Conservation (phyloP, 2,888 invertebrate genomes). For the Abrostola triplasia region DNA sequence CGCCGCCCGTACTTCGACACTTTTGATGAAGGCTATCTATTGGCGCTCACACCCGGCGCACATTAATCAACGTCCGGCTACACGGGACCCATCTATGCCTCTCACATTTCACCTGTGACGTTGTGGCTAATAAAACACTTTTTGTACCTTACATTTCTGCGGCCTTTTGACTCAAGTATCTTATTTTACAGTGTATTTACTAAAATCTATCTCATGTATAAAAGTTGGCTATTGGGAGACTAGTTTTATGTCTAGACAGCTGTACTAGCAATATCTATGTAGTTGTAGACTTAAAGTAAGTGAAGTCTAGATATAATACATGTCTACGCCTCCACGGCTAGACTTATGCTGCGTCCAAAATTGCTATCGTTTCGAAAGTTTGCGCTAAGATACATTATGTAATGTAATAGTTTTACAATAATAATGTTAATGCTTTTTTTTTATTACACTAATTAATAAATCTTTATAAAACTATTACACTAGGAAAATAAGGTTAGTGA, state of each 20-base stretch:
- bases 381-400: neutral
- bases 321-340: constrained; percentile 22
- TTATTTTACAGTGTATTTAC: constrained; percentile 15
- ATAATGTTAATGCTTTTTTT: no score
- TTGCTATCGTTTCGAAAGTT: constrained; percentile 15
- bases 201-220: neutral
- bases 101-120: constrained; percentile 46
- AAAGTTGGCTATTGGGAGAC: constrained; percentile 7
- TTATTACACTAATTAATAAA: no score
- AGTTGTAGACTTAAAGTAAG: constrained; percentile 12
- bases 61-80: constrained; percentile 67
- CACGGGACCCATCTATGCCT: constrained; percentile 33
- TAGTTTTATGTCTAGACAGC: constrained; percentile 37
- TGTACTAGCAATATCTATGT: constrained; percentile 7
- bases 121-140: constrained; percentile 38
- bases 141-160: constrained; percentile 28
- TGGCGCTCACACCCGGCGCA: constrained; percentile 48
- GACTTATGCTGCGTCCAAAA: constrained; percentile 13
- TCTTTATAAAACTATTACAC: no score
- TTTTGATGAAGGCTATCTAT: constrained; percentile 65
- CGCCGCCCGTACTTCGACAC: constrained; percentile 43
- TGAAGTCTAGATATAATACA: constrained; percentile 26
- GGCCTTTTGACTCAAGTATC: constrained; percentile 1
- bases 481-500: neutral
- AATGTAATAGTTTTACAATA: neutral